These are phyloP conservation scores for Molanna angustata DNA, from an alignment of 2,888 invertebrate genomes.

Conservation along the genomic window DNA sequence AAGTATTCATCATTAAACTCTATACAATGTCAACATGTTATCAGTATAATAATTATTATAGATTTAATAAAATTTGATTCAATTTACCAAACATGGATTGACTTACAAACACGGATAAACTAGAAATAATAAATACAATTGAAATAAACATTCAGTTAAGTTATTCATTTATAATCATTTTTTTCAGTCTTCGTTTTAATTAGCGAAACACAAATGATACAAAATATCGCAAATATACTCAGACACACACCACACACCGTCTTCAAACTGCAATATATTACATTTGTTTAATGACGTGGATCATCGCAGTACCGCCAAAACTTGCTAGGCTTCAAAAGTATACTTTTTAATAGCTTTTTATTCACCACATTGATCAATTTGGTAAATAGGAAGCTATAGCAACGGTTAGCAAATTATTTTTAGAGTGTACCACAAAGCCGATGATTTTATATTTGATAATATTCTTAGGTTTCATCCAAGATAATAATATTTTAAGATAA, in stretches of 20 bases:
- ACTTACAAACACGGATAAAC: constrained; percentile 28
- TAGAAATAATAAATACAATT: constrained; percentile 24
- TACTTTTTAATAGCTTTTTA: no score
- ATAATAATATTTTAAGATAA: no score
- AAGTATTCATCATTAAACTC: constrained; percentile 30
- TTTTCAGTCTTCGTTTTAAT: constrained; percentile 53
- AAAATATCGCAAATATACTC: constrained; percentile 32
- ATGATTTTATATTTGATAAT: no score
- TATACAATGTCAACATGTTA: constrained; percentile 31
- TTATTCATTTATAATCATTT: constrained; percentile 28
- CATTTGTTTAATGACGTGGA: no score
- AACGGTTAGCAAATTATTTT: no score
- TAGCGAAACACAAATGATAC: constrained; percentile 49
- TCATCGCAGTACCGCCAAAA: no score
- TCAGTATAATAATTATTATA: constrained; percentile 25
- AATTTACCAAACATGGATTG: constrained; percentile 29
- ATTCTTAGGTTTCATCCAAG: no score
- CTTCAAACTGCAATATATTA: background rate
- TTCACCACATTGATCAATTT: no score
- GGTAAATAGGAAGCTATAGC: no score
- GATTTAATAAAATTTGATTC: constrained; percentile 29
- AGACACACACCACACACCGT: background rate
- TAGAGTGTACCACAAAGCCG: no score
- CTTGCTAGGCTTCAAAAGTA: no score
- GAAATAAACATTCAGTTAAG: constrained; percentile 30